phyloP scores from a whole-genome alignment of 2,797 vertebrate genomes.

The Melanotaenia trifasciata region DNA sequence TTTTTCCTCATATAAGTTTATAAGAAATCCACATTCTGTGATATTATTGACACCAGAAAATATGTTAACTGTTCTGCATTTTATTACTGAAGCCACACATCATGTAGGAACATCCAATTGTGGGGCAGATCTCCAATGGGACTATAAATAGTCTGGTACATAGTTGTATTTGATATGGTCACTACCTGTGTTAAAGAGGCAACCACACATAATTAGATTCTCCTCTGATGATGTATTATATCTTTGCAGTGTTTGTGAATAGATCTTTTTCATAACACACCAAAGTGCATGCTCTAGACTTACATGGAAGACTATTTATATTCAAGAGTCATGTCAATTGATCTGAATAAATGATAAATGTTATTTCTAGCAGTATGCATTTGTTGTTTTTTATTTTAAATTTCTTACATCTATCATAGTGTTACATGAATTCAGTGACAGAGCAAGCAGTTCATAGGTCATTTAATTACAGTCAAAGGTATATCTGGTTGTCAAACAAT shows the following conservation, averaged over 20 bases:
- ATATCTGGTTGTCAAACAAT: no score
- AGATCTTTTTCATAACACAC: slow-evolving; percentile 52
- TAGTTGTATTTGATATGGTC: slow-evolving; percentile 34
- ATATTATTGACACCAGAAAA: slow-evolving; percentile 28
- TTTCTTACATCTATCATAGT: not conserved
- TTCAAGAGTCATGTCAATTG: slow-evolving; percentile 14
- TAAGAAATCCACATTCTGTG: slow-evolving; percentile 64
- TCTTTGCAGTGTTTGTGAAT: slow-evolving; percentile 30
- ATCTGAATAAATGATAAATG: slow-evolving; percentile 59
- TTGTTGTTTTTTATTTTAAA: not conserved
- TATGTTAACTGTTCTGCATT: slow-evolving; percentile 34
- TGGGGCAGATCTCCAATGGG: slow-evolving; percentile 28
- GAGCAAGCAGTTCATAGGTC: no score
- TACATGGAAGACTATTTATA: slow-evolving; percentile 25
- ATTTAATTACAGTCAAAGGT: no score
- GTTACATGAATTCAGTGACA: not conserved
- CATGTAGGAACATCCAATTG: slow-evolving; percentile 7
- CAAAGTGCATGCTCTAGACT: slow-evolving; percentile 49
- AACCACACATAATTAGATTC: slow-evolving; percentile 17
- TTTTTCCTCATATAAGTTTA: slow-evolving; percentile 19
- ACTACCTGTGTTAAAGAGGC: slow-evolving; percentile 13
- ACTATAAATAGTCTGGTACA: slow-evolving; percentile 37
- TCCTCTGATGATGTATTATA: slow-evolving; percentile 28
- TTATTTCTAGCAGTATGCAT: slow-evolving; percentile 7
- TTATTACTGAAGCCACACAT: slow-evolving; percentile 15